Conservation (phyloP, 2,113 vertebrate genomes). For the Antigone vipio region DNA sequence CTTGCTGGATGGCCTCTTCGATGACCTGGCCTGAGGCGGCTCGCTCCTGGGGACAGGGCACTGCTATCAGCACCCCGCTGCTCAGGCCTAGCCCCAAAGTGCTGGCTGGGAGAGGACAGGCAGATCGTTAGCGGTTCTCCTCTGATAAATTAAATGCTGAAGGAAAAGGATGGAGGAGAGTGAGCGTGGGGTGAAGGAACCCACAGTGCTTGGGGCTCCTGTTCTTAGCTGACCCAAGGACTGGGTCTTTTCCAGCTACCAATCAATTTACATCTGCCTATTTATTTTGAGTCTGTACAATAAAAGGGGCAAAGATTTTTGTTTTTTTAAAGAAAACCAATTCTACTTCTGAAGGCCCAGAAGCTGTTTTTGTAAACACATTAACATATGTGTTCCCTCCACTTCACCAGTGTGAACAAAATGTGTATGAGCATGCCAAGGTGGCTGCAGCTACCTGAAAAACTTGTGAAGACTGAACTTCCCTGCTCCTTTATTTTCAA, state of each 20-base stretch:
- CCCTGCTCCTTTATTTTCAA: not conserved
- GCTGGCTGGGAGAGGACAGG: slow-evolving; percentile 60
- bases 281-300: not conserved
- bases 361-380: not conserved
- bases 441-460: not conserved
- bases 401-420: not conserved
- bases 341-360: not conserved
- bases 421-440: not conserved
- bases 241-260: not conserved
- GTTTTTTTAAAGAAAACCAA: not conserved
- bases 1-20: slow-evolving; percentile 80
- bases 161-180: not conserved
- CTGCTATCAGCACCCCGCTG: slow-evolving; percentile 84
- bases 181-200: not conserved
- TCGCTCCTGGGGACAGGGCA: slow-evolving; percentile 82
- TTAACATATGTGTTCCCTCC: not conserved
- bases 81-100: slow-evolving; percentile 76
- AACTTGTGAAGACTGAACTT: not conserved
- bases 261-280: not conserved
- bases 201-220: not conserved
- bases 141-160: not conserved
- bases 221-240: not conserved
- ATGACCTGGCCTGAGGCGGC: slow-evolving; percentile 78
- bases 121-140: not conserved
- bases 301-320: not conserved